Conservation (phyloP, 2,888 invertebrate genomes). For the Lepidochrysops patricia region DNA sequence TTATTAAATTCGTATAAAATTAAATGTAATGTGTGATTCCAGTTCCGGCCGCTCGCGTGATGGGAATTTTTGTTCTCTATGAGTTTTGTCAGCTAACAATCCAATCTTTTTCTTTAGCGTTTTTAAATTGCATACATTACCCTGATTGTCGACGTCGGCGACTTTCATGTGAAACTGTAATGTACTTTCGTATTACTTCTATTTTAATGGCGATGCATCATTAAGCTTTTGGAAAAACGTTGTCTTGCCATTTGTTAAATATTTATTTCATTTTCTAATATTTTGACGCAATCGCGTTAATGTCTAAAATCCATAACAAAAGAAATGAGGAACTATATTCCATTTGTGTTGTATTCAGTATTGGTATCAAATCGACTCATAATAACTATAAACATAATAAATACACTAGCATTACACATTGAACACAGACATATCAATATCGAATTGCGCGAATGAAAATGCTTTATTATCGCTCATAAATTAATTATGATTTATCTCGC, state of each 20-base stretch:
- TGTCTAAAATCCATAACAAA: too few relatives aligned
- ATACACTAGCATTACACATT: too few relatives aligned
- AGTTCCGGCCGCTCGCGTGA: conserved; percentile 66
- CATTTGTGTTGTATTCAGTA: background rate
- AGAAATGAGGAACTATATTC: background rate
- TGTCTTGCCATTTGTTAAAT: too few relatives aligned
- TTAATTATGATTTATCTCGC: conserved; percentile 12
- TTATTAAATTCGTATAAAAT: conserved; percentile 75
- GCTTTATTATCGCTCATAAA: conserved; percentile 7
- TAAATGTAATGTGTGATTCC: conserved; percentile 71
- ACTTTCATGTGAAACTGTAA: conserved; percentile 11
- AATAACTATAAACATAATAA: background rate
- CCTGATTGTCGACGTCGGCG: conserved; percentile 9
- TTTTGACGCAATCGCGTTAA: too few relatives aligned
- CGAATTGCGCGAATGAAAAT: background rate
- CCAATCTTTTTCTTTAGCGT: conserved; percentile 13
- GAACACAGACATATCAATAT: conserved; percentile 2
- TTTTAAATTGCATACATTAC: conserved; percentile 14
- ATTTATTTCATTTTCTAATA: too few relatives aligned
- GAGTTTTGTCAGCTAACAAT: conserved; percentile 14
- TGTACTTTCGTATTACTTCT: conserved; percentile 7
- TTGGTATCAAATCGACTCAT: background rate
- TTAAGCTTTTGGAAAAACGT: background rate
- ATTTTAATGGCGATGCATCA: background rate
- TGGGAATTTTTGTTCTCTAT: conserved; percentile 54